Base-by-base conservation (phyloP, 2,888 invertebrate genomes). In the Ellobium chinense region DNA sequence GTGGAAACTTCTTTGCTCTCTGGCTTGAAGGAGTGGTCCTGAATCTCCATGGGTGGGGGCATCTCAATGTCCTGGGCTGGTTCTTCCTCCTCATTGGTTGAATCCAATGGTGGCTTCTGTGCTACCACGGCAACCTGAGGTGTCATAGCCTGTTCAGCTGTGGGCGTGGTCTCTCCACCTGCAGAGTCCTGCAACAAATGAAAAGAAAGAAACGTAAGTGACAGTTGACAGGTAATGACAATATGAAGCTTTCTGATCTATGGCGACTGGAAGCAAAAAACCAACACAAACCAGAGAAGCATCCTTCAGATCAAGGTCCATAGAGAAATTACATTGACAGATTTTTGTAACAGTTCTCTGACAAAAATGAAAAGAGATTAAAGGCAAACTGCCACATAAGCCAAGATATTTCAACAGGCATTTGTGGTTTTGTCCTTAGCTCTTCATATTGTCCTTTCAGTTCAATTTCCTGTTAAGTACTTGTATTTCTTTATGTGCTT, bases 41-140 rank as follows among this genome's bases (percentile, higher is more conserved):
- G 90, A 58, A 90, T 89, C 63, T 97, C 97, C 98, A 98, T 98
- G 1, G 98, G 98, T 54, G 98, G 98, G 75, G 98, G 98, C 87
- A 98, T 94, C 93, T 97, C 98, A 21, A 97, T 95, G 46, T 95
- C 95, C 85, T 85, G 87, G 14, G 89, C 89, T 21, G 86, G 84
- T 78, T 88, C 88, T 27, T 85, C 85, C 68, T 89, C 88, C 70
- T 90, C 89, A 69, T 82, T 85, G 58, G 87, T 82, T 39, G 87
- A 86, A 60, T 89, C 89, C 76, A 88, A 79, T 3, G 73, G 72
- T 31, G 62, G 77, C 76, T 86, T 86, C 65, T 80, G 74, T 29
- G 81, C 69, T 54, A 80, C 82, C 60, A 82, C 72, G 39, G 81
- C 60, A 27, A 82, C 77, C 66, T 80, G 84, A 76, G 82, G 80